A percentile compares a stretch with the other conserved stretches of the same genome.
These are phyloP conservation scores for Sorex araneus DNA, from an alignment of 2,113 vertebrate species.

Conservation along the genomic window DNA sequence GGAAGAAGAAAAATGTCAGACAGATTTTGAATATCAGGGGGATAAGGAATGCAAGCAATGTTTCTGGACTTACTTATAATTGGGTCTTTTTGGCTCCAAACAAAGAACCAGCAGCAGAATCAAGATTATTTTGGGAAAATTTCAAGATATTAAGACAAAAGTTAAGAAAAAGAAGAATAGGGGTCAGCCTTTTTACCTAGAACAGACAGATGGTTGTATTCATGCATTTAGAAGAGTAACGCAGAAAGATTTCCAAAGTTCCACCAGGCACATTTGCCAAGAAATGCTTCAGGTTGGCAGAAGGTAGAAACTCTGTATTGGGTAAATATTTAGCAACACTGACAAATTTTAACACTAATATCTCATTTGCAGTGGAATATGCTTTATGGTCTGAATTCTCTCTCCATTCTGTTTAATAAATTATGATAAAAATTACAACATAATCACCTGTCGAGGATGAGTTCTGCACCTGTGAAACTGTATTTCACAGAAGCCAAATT, in stretches of 20 bases:
- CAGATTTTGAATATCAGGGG: constrained; percentile 79
- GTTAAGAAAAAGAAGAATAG: constrained; percentile 62
- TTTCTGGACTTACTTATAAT: constrained; percentile 70
- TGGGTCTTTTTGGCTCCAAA: constrained; percentile 78
- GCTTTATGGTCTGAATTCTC: constrained; percentile 80
- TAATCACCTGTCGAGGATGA: constrained; percentile 68
- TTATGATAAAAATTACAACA: constrained; percentile 79
- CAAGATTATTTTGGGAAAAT: constrained; percentile 78
- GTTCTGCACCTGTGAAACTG: constrained; percentile 66
- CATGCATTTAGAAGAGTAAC: constrained; percentile 73
- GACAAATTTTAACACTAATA: constrained; percentile 83
- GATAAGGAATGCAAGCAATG: constrained; percentile 39
- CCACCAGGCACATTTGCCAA: constrained; percentile 73
- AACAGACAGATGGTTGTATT: constrained; percentile 82
- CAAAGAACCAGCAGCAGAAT: constrained; percentile 77
- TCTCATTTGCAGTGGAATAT: constrained; percentile 80
- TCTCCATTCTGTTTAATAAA: constrained; percentile 67
- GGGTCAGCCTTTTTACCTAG: constrained; percentile 77
- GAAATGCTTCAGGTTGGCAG: constrained; percentile 84
- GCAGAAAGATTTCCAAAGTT: constrained; percentile 77
- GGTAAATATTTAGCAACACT: constrained; percentile 88
- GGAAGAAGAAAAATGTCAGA: constrained; percentile 71
- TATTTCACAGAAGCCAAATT: constrained; percentile 17
- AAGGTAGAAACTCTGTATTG: constrained; percentile 81
- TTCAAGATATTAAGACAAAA: constrained; percentile 86